Base-by-base conservation (phyloP, 2,888 invertebrate genomes). In the Hypercompe scribonia region DNA sequence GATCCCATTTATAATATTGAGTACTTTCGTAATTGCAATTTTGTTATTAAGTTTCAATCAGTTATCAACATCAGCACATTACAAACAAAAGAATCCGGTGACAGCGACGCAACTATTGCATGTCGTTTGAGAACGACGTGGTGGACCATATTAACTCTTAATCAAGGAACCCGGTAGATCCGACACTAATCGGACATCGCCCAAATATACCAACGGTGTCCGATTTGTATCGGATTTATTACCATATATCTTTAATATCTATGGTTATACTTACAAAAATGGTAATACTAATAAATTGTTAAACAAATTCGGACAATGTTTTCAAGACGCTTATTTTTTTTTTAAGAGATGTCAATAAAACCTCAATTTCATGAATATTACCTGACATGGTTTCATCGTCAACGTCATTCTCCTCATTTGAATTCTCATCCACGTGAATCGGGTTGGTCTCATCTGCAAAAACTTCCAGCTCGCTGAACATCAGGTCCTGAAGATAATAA, bases 301-400 rank as follows among this genome's bases (percentile, higher is more conserved):
- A 50, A 8, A n/a, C 24, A 54, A 54, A 3, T 10, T 11, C 4
- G 28, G 24, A 13, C 13, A n/a, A n/a, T 11, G 11, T 28, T 28
- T 58, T 11, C 13, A n/a, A 3, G 13, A 58, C 10, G 15, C 31
- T 15, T 31, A 61, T 11, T 15, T 28, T 61, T 28, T 61, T 31
- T 24, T n/a, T 2, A 2, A 10, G 1, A n/a, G 10, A n/a, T n/a
- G n/a, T 28, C 28, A 28, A 28, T 58, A 28, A 58, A 58, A 58
- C 15, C 10, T n/a, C 24, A n/a, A 58, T 58, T 28, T 11, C 28
- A 13, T 58, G 15, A 1, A 61, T 61, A 34, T 18, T 96, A 96
- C 97, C 97, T 81, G 97, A 97, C 96, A 98, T 98, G 5, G 98
- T 98, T 92, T 98, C 98, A 81, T 98, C 97, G 88, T 98, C 98